Base-by-base conservation (phyloP, 2,888 invertebrate genomes). In the Pyralis farinalis region DNA sequence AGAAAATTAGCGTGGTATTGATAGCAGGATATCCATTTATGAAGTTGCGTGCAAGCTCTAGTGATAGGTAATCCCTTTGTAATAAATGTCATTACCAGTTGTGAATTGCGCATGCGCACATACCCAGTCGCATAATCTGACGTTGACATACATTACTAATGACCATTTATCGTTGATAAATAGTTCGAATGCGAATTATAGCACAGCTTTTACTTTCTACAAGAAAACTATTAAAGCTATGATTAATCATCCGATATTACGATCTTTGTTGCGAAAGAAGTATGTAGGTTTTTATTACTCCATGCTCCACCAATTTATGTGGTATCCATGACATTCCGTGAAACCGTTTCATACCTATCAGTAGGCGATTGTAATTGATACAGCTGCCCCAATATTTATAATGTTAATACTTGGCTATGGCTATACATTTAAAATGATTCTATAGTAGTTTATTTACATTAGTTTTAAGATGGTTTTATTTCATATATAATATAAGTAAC, bases 151-250 rank as follows among this genome's bases (percentile, higher is more conserved):
- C 47, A 49, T 47, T 39, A 27, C 39, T 46, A 34, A 49, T 56
- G n/a, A n/a, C n/a, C n/a, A n/a, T n/a, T n/a, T n/a, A n/a, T n/a
- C 53, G 49, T 51, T 56, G 47, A 56, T 55, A 53, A 49, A 55
- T 52, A 34, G 25, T 39, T 36, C 44, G 30, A 48, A 38, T 38
- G 34, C 38, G 11, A 34, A 37, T n/a, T 33, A 31, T 12, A 21
- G 33, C 4, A 25, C 7, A 16, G 37, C 43, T 60, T 48, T 56
- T 54, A 56, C 56, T 63, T 59, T 60, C 51, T 46, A 43, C 27
- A 40, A 43, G 44, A 54, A 52, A 49, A 42, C 43, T 42, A 39
- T 45, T 37, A 47, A 39, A 49, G 28, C 34, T 38, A 43, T 42
- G 45, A 43, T 51, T 41, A 36, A 52, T 44, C 11, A 28, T 22